Evolutionary conservation across 2,113 vertebrate species (phyloP).

Genomic region (Scalopus aquaticus): DNA sequence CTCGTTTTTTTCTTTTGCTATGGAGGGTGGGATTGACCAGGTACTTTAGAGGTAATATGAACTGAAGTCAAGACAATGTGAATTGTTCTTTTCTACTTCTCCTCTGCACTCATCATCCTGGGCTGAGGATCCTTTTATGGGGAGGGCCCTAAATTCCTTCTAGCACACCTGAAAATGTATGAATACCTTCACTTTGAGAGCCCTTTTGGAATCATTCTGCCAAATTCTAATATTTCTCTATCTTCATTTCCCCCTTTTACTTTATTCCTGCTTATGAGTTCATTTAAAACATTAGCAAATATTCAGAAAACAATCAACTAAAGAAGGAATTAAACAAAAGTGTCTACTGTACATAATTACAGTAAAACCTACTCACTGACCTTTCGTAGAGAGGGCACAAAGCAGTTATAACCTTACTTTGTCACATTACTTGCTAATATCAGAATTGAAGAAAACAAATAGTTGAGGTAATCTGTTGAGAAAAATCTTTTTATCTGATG

Average conservation of each 20-base stretch:
- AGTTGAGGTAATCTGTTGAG: not conserved
- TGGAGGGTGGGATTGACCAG: not conserved
- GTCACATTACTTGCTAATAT: not conserved
- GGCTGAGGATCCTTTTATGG: not conserved
- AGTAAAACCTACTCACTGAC: not conserved
- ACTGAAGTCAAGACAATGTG: not conserved
- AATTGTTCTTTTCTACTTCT: not conserved
- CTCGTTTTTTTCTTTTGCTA: not conserved
- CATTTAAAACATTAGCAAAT: slow-evolving; percentile 16
- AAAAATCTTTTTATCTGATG: slow-evolving; percentile 9
- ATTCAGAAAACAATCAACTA: not conserved
- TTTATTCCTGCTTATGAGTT: not conserved
- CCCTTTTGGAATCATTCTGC: slow-evolving; percentile 6
- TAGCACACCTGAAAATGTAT: not conserved
- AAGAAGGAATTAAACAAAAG: not conserved
- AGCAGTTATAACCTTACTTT: slow-evolving; percentile 11
- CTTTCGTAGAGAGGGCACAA: not conserved
- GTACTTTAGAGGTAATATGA: not conserved
- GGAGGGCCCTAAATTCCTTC: not conserved
- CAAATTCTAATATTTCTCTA: slow-evolving; percentile 18
- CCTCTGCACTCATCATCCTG: accelerated
- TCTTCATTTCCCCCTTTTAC: not conserved
- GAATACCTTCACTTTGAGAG: not conserved
- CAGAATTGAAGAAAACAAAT: not conserved
- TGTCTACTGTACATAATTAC: not conserved